A percentile compares a stretch with the other conserved stretches of the same genome.
These are phyloP conservation scores for Morpho helenor DNA, from an alignment of 2,888 invertebrate genomes.

Conservation along the genomic window DNA sequence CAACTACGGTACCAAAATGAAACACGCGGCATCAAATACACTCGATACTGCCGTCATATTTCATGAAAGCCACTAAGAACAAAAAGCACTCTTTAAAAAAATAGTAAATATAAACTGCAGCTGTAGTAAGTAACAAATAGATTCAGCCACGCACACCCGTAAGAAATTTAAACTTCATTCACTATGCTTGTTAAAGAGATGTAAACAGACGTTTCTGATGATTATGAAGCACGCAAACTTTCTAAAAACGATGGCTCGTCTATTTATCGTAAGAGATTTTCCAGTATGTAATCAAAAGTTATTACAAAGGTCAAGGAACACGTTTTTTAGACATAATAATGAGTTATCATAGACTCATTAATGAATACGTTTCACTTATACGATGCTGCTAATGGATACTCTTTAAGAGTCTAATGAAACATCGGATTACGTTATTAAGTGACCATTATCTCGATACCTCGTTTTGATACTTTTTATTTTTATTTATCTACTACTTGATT, in stretches of 20 bases:
- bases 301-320: conserved; percentile 21
- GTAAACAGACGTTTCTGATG: conserved; percentile 56
- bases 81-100: conserved; percentile 15
- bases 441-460: neutral
- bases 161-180: conserved; percentile 32
- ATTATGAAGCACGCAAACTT: conserved; percentile 64
- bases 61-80: conserved; percentile 20
- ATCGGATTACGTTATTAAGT: conserved; percentile 1
- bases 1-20: no score
- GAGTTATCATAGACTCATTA: conserved; percentile 9
- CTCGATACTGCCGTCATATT: conserved; percentile 1
- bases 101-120: conserved; percentile 15
- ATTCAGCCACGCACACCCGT: conserved; percentile 20
- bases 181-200: conserved; percentile 35
- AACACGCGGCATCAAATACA: no score
- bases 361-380: conserved; percentile 8
- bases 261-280: conserved; percentile 64
- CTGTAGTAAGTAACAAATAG: conserved; percentile 15
- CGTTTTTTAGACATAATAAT: conserved; percentile 10
- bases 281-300: conserved; percentile 39
- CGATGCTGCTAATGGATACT: conserved; percentile 7
- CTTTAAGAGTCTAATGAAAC: conserved; percentile 9
- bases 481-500: no score
- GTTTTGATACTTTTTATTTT: no score
- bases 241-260: conserved; percentile 67